phyloP scores from a whole-genome alignment of 2,888 invertebrate species.

The Nyleta sp. region DNA sequence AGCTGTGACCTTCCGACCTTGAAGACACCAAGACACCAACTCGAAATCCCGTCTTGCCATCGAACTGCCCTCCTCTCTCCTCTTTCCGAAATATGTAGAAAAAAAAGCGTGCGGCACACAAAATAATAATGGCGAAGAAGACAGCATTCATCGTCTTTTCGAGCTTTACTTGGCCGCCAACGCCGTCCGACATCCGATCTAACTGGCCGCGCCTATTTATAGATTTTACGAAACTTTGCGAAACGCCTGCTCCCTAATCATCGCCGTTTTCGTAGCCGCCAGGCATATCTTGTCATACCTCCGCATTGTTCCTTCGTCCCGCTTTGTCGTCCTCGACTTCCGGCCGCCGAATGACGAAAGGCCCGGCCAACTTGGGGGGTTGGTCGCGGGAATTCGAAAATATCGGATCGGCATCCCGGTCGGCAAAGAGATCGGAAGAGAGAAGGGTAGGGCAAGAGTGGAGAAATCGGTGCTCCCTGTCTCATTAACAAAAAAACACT shows the following conservation, averaged over 20 bases:
- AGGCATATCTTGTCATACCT: constrained; percentile 51
- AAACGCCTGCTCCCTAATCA: constrained; percentile 70
- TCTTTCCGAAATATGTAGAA: not conserved
- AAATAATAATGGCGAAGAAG: constrained; percentile 49
- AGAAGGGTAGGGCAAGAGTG: too few species aligned
- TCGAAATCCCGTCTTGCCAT: too few species aligned
- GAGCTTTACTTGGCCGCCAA: constrained; percentile 82
- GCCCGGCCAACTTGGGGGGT: too few species aligned
- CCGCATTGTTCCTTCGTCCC: constrained; percentile 26
- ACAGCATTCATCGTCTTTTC: constrained; percentile 61
- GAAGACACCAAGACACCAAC: too few species aligned
- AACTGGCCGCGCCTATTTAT: constrained; percentile 79
- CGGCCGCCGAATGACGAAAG: too few species aligned
- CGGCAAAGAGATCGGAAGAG: too few species aligned
- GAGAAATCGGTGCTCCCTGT: too few species aligned
- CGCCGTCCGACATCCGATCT: constrained; percentile 82
- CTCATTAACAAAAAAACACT: too few species aligned
- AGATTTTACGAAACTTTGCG: constrained; percentile 80
- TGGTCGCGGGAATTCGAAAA: too few species aligned
- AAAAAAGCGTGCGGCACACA: constrained; percentile 10
- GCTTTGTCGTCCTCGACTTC: not conserved
- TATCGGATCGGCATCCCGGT: too few species aligned
- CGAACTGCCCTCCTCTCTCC: too few species aligned
- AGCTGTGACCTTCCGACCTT: too few species aligned
- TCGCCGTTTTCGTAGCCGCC: constrained; percentile 63